phyloP scores from a whole-genome alignment of 1,140 invertebrate species.

The Heterodera carotae region DNA sequence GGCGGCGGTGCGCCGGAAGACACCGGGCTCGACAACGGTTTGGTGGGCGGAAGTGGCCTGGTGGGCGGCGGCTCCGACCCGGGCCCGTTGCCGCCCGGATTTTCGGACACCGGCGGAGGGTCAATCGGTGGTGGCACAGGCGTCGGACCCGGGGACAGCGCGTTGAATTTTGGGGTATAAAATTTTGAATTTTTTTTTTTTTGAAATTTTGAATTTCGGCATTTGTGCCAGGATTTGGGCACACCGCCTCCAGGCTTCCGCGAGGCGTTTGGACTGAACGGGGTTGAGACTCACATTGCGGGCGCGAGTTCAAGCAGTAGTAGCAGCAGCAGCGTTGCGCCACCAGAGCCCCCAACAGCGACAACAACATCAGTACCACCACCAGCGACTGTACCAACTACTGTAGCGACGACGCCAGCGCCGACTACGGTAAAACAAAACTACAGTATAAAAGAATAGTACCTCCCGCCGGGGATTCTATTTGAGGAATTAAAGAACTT shows the following conservation, averaged over 20 bases:
- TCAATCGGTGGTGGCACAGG: slow-evolving; percentile 3
- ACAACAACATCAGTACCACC: slow-evolving; percentile 25
- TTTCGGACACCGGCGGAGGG: slow-evolving; percentile 22
- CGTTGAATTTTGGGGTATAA: neutral
- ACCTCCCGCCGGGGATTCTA: no score
- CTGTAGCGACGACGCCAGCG: slow-evolving; percentile 9
- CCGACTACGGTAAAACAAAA: slow-evolving; percentile 8
- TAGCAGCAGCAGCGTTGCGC: slow-evolving; percentile 14
- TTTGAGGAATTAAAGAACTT: no score
- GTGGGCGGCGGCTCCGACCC: neutral
- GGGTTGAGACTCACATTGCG: slow-evolving; percentile 34
- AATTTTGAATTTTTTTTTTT: slow-evolving; percentile 9
- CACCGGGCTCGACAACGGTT: neutral
- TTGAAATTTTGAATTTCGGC: neutral
- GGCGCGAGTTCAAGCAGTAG: slow-evolving; percentile 13
- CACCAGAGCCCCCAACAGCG: slow-evolving; percentile 21
- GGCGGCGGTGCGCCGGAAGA: slow-evolving; percentile 12
- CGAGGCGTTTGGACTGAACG: slow-evolving; percentile 51
- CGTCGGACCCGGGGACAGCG: slow-evolving; percentile 18
- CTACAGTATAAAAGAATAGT: no score
- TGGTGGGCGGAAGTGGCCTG: slow-evolving; percentile 23
- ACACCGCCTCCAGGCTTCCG: slow-evolving; percentile 51
- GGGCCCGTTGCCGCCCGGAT: slow-evolving; percentile 23
- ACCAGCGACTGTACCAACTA: slow-evolving; percentile 30
- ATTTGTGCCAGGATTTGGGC: slow-evolving; percentile 32